A percentile compares a stretch with the other conserved stretches of the same genome.
Conservation (phyloP, 2,113 vertebrate species). For the Sitta europaea region DNA sequence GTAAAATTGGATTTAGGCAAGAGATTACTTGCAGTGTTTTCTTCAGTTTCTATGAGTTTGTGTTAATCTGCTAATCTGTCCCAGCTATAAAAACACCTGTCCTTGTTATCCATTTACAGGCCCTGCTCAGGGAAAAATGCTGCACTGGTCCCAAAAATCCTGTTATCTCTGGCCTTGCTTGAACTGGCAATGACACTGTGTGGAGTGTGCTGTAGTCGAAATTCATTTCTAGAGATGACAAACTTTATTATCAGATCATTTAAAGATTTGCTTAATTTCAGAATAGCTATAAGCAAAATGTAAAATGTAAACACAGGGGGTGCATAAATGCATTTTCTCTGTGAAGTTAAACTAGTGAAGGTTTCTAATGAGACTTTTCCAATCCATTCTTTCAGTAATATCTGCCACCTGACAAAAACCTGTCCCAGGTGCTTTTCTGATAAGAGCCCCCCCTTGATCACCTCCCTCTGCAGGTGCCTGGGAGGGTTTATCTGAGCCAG, state of each 20-base stretch:
- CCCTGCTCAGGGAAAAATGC: background rate
- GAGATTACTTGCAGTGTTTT: background rate
- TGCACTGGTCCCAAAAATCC: background rate
- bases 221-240: background rate
- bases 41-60: background rate
- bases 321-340: background rate
- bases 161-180: background rate
- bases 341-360: background rate
- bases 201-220: background rate
- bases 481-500: too few relatives aligned
- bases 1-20: background rate
- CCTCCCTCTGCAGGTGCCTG: too few relatives aligned
- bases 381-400: background rate
- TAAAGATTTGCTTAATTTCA: background rate
- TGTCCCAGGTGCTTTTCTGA: too few relatives aligned
- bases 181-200: background rate
- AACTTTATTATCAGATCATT: background rate
- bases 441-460: too few relatives aligned
- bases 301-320: background rate
- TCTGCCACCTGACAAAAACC: background rate
- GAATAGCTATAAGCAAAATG: background rate
- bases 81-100: conserved; percentile 6
- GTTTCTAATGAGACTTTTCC: background rate
- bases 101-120: background rate
- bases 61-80: conserved; percentile 10